Percentiles rank a stretch among this genome's conserved stretches.
Evolutionary conservation across 2,797 vertebrate species (phyloP).

Genomic region (Choloepus didactylus): DNA sequence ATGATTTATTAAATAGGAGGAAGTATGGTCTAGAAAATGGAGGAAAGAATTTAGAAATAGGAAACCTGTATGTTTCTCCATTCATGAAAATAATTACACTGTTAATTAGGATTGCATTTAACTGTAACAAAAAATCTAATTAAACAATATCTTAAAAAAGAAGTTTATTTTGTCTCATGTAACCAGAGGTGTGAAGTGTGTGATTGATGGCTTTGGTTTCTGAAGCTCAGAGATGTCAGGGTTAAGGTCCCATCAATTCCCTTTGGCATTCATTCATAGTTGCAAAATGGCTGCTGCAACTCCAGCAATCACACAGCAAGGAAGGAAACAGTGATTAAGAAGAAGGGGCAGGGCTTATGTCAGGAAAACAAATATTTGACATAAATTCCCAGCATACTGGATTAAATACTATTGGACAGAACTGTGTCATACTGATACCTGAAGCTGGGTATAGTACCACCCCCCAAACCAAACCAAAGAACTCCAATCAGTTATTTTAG

Average conservation of each 20-base stretch:
- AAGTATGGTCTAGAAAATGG: background rate
- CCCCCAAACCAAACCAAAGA: background rate
- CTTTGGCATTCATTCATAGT: background rate
- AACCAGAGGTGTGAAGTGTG: background rate
- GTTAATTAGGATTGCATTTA: background rate
- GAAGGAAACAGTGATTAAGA: background rate
- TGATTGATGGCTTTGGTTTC: background rate
- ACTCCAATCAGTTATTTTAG: slow-evolving; percentile 14
- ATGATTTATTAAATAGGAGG: background rate
- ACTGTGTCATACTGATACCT: background rate
- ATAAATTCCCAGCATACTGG: background rate
- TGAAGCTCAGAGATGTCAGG: background rate
- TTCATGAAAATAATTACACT: background rate
- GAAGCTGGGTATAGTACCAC: background rate
- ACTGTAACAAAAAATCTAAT: background rate
- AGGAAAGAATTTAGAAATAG: background rate
- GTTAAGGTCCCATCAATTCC: background rate
- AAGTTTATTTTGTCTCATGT: background rate
- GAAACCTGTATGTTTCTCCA: background rate
- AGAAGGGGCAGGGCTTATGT: background rate
- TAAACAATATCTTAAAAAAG: background rate
- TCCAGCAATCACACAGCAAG: background rate
- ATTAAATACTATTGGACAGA: background rate
- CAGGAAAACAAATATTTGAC: background rate
- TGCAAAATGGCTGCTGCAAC: background rate